Conservation (phyloP, 2,113 vertebrate species). For the Sinocyclocheilus grahami region DNA sequence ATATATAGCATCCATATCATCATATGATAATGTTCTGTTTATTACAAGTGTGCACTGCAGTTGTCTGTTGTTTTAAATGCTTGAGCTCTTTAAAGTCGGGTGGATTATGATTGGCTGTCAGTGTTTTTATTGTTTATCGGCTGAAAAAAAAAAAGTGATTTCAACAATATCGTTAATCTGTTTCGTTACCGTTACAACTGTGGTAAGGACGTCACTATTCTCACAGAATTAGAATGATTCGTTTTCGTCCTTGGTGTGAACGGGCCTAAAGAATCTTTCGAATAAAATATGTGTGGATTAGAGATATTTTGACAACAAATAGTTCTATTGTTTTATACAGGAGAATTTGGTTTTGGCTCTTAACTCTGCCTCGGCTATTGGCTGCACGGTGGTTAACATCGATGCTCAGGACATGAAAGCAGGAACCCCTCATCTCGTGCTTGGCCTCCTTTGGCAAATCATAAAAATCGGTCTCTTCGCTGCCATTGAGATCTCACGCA, state of each 20-base stretch:
- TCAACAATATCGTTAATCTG: not conserved
- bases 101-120: not conserved
- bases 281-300: not conserved
- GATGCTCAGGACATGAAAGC: conserved; percentile 90
- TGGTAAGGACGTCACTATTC: too few species aligned
- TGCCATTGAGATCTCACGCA: conserved; percentile 86
- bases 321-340: conserved; percentile 64
- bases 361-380: conserved; percentile 97
- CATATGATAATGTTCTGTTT: not conserved
- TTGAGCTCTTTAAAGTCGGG: not conserved
- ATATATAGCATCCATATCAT: not conserved
- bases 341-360: conserved; percentile 93
- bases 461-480: conserved; percentile 94
- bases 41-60: too few species aligned
- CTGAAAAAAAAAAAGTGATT: not conserved
- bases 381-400: conserved; percentile 94
- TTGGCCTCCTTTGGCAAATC: conserved; percentile 97
- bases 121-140: not conserved
- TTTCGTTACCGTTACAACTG: too few species aligned
- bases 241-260: too few species aligned
- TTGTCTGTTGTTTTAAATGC: not conserved
- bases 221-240: too few species aligned
- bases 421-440: conserved; percentile 91
- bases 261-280: not conserved
- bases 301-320: not conserved